Conservation (phyloP, 2,888 invertebrate species). For the Apocheima hispidaria region DNA sequence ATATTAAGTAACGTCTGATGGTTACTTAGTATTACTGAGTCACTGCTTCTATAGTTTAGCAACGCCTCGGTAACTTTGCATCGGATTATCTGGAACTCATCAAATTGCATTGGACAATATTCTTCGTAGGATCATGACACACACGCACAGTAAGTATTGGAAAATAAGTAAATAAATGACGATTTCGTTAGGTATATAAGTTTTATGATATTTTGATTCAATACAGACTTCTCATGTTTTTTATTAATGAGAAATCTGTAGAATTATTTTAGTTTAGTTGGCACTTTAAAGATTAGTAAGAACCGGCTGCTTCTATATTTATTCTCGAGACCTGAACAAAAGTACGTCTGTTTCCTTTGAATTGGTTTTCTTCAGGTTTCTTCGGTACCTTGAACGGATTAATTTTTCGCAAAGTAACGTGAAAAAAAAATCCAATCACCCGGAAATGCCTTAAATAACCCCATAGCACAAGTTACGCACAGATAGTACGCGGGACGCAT, state of each 20-base stretch:
- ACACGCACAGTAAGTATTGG: too few relatives aligned
- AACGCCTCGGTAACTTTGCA: neutral
- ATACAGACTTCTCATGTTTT: neutral
- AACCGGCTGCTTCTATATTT: too few relatives aligned
- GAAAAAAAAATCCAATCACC: constrained; percentile 32
- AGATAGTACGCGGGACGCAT: constrained; percentile 46
- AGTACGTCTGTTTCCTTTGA: too few relatives aligned
- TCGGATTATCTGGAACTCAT: neutral
- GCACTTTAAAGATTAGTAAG: too few relatives aligned
- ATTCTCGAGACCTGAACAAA: too few relatives aligned
- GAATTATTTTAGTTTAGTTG: too few relatives aligned
- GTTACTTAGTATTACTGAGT: constrained; percentile 4
- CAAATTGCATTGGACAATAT: constrained; percentile 1
- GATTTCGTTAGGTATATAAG: neutral
- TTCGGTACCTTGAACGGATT: neutral
- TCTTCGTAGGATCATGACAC: constrained; percentile 1
- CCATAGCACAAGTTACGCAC: constrained; percentile 44
- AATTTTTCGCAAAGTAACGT: neutral
- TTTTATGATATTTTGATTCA: neutral
- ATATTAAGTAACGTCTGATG: neutral
- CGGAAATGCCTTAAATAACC: constrained; percentile 55
- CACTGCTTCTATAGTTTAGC: neutral
- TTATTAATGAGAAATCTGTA: neutral
- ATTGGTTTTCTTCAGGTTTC: too few relatives aligned
- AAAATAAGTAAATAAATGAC: too few relatives aligned